Evolutionary conservation across 2,888 invertebrate species (phyloP).

Genomic region (Barypeithes pellucidus): DNA sequence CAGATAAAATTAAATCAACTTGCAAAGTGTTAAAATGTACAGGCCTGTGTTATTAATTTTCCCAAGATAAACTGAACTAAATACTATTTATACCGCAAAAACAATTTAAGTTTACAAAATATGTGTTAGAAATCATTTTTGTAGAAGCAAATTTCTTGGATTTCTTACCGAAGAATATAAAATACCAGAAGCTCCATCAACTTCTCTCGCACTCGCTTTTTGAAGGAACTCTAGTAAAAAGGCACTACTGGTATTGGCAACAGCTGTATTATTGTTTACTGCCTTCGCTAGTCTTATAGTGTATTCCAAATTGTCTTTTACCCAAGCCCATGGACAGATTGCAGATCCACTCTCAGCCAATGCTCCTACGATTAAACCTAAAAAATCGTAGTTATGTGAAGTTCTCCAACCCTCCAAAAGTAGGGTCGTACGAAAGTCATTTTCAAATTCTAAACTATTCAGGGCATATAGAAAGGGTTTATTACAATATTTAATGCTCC

Average conservation of each 20-base stretch:
- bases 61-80: no score
- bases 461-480: no score
- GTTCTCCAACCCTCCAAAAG: background rate
- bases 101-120: no score
- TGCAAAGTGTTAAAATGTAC: no score
- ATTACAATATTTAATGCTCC: no score
- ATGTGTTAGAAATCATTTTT: no score
- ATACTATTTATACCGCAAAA: no score
- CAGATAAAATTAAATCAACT: no score
- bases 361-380: slow-evolving; percentile 56
- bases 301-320: slow-evolving; percentile 58
- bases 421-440: background rate
- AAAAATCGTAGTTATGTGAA: background rate
- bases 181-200: slow-evolving; percentile 42
- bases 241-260: slow-evolving; percentile 45
- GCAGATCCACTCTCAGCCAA: slow-evolving; percentile 58
- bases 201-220: slow-evolving; percentile 36
- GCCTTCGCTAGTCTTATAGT: slow-evolving; percentile 57
- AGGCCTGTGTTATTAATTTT: no score
- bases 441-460: no score
- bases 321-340: slow-evolving; percentile 58
- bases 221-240: slow-evolving; percentile 53
- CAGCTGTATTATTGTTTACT: slow-evolving; percentile 50
- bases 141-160: no score
- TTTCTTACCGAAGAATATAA: slow-evolving; percentile 42